Evolutionary conservation across 2,113 vertebrate species (phyloP).

Genomic region (Oreochromis spilurus): DNA sequence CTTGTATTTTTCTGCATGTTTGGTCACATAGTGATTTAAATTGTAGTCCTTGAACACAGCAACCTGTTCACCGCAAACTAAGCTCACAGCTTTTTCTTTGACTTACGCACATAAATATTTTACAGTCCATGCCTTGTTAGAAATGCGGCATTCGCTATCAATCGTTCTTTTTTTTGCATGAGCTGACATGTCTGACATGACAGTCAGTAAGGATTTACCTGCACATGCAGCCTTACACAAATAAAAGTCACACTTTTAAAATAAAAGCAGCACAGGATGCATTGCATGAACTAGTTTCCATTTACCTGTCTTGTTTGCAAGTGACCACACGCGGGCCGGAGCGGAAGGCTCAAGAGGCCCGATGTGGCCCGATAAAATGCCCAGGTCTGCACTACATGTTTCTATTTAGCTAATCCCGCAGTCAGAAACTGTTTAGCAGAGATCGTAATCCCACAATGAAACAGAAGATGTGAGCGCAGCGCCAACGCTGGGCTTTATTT

Average conservation of each 20-base stretch:
- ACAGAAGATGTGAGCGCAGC: neutral
- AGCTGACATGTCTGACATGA: neutral
- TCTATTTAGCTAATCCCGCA: neutral
- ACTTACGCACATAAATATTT: neutral
- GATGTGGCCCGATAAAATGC: neutral
- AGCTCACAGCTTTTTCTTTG: neutral
- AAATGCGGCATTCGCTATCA: neutral
- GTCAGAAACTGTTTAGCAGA: neutral
- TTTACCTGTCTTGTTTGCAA: neutral
- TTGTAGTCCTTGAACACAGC: neutral
- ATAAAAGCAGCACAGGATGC: neutral
- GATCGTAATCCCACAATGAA: neutral
- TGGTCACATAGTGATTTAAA: neutral
- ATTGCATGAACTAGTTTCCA: fast-evolving
- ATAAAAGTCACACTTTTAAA: neutral
- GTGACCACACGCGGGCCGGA: neutral
- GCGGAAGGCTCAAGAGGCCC: neutral
- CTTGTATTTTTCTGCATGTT: neutral
- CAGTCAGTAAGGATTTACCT: neutral
- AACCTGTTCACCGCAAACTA: neutral
- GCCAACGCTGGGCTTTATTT: neutral
- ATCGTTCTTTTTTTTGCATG: neutral
- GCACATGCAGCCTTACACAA: neutral
- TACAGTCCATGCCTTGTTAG: neutral
- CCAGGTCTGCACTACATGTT: neutral